Evolutionary conservation across 2,797 vertebrate genomes (phyloP), one percentile per base, ranked within the genome.

Genomic region (Sphaeramia orbicularis): DNA sequence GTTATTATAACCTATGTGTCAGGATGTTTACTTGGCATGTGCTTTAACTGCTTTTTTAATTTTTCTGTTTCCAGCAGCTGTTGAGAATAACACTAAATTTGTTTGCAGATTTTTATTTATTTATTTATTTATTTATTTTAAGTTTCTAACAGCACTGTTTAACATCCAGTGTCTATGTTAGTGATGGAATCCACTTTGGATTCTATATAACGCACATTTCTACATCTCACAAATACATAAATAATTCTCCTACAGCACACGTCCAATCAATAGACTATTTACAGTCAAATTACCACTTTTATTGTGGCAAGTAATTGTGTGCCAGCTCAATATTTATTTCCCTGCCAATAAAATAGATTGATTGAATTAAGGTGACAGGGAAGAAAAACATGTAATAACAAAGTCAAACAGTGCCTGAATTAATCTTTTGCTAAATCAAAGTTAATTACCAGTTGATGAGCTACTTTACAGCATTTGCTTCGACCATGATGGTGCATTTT

Each of bases 21-120:
- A 80, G 61, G 60, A 76, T 85, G 70, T 71, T 56, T 70, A 78
- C 80, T 80, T 76, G 78, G 81, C 83, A 90, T 87, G 74, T 84
- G 79, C 72, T 86, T 75, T 81, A 85, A 86, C 78, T 86, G 78
- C 84, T 83, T 86, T 89, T 89, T 86, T 67, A 53, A 73, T 65
- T 52, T 78, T 90, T 84, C 63, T 77, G 57, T 90, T 87, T 85
- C 67, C 71, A 83, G 84, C 86, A 85, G 81, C 88, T 79, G 41
- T 79, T 85, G 41, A 69, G 43, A 84, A 71, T 70, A 69, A 74
- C 65, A 76, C 65, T 69, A 81, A 79, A 82, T 78, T 74, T 85
- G 83, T 36, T 75, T 75, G 82, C 77, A n/a, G n/a, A n/a, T n/a
- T 74, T 72, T 52, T 83, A 73, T 68, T 70, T 7, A 13, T 51